Base-by-base conservation (phyloP, 1,140 invertebrate genomes). In the Andricus grossulariae region DNA sequence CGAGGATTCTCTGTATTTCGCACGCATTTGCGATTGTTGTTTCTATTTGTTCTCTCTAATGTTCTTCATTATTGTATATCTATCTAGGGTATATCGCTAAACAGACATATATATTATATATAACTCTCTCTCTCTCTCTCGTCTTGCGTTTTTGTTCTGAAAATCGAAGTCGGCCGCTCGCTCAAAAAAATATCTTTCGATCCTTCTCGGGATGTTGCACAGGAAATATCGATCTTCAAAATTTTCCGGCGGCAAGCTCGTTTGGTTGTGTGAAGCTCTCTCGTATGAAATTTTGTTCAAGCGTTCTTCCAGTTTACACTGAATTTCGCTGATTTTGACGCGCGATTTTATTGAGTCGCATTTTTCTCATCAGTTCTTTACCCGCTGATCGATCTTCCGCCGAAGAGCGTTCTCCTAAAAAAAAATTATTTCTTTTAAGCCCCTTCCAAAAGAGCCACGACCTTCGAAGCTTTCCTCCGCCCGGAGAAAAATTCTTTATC, bases 21-120 rank as follows among this genome's bases (percentile, higher is more conserved):
- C 78, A 73, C 66, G 71, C 75, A 75, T 75, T 84, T 81, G 80
- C 78, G 77, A 78, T 72, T 79, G 74, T 81, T 82, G 57, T 82
- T 80, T 80, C 70, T 79, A 81, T 82, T 81, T 78, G 39, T 79
- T 84, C 79, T 82, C 79, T 82, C 75, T 84, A 77, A 66, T 66
- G 39, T 66, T 66, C 57, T 66, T 39, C 57, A 66, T 66, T 25
- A 57, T 57, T 57, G 57, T 50, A 45, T 50, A 60, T 55, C 72
- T 72, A 66, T 66, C 57, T 66, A 66, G 57, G 57, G 39, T 66
- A 66, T 66, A 66, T 66, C 39, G 75, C 76, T 73, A 79, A 79
- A 78, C 80, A 66, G 76, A 80, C 55, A 74, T 80, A 75, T 81
- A 74, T 80, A 75, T 81, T 83, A 39, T 39, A 39, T 39, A 39